phyloP scores from a whole-genome alignment of 2,113 vertebrate species.

The Periophthalmodon schlosseri region DNA sequence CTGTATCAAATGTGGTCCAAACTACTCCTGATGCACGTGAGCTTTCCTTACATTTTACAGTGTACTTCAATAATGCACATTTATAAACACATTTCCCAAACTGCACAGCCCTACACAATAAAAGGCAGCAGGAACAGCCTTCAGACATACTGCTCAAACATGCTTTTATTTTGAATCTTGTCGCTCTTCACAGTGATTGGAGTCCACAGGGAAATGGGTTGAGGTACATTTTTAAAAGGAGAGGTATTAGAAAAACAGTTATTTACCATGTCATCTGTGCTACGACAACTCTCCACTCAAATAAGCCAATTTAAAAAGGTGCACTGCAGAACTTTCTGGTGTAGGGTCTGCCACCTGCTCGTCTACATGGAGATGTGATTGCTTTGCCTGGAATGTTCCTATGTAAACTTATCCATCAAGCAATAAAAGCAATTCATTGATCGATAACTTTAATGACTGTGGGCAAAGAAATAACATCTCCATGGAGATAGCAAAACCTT shows the following conservation, averaged over 20 bases:
- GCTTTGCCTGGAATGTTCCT: too few species aligned
- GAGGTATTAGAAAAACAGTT: slow-evolving; percentile 4
- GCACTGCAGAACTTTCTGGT: not conserved
- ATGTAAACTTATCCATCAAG: too few species aligned
- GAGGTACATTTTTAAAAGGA: slow-evolving; percentile 12
- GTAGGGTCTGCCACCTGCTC: too few species aligned
- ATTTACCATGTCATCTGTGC: not conserved
- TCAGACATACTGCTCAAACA: slow-evolving; percentile 59
- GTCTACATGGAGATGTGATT: too few species aligned
- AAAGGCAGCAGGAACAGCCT: slow-evolving; percentile 30
- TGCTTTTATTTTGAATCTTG: slow-evolving; percentile 46
- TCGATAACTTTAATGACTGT: too few species aligned
- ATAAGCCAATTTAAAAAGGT: not conserved
- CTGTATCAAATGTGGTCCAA: too few species aligned
- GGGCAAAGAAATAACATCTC: too few species aligned
- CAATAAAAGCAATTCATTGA: too few species aligned
- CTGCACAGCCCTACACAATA: slow-evolving; percentile 17
- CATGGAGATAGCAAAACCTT: too few species aligned
- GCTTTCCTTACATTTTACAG: too few species aligned
- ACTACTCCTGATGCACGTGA: too few species aligned
- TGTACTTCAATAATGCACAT: too few species aligned
- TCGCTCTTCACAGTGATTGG: slow-evolving; percentile 72
- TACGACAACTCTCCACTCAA: not conserved
- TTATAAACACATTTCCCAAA: slow-evolving; percentile 1
- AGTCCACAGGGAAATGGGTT: slow-evolving; percentile 23